Conservation (phyloP, 2,888 invertebrate species). For the Chrysotoxum bicinctum region DNA sequence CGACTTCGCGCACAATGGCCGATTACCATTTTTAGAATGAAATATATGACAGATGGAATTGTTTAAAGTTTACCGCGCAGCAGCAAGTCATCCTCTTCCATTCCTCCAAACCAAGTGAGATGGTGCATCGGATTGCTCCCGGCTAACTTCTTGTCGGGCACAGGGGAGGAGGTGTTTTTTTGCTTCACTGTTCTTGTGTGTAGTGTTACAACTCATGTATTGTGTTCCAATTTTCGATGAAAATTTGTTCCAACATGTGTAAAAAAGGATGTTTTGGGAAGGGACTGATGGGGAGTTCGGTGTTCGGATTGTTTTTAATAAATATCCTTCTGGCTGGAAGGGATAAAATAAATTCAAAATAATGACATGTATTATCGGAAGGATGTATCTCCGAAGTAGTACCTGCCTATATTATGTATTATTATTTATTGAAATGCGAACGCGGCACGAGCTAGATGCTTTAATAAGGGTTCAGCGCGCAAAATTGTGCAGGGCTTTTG, state of each 20-base stretch:
- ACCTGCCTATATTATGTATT: background rate
- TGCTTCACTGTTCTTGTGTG: background rate
- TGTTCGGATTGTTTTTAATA: background rate
- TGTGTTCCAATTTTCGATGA: constrained; percentile 60
- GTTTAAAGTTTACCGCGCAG: constrained; percentile 67
- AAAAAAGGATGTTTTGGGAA: constrained; percentile 26
- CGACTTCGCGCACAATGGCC: constrained; percentile 59
- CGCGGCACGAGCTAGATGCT: constrained; percentile 55
- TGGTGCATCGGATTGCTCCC: constrained; percentile 18
- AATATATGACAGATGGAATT: constrained; percentile 72
- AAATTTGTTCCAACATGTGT: constrained; percentile 70
- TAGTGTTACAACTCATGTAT: constrained; percentile 2
- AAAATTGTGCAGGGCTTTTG: background rate
- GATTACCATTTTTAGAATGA: constrained; percentile 73
- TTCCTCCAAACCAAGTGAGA: background rate
- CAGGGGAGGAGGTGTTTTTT: background rate
- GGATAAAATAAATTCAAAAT: constrained; percentile 67
- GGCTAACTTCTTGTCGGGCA: background rate
- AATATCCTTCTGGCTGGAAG: constrained; percentile 39
- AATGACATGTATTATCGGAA: constrained; percentile 66
- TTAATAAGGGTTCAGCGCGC: constrained; percentile 18
- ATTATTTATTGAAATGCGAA: constrained; percentile 55
- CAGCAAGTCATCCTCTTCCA: constrained; percentile 27
- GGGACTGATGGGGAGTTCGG: background rate
- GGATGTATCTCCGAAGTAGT: constrained; percentile 54